Evolutionary conservation across 2,888 invertebrate genomes (phyloP).

Genomic region (Slavum lentiscoides): DNA sequence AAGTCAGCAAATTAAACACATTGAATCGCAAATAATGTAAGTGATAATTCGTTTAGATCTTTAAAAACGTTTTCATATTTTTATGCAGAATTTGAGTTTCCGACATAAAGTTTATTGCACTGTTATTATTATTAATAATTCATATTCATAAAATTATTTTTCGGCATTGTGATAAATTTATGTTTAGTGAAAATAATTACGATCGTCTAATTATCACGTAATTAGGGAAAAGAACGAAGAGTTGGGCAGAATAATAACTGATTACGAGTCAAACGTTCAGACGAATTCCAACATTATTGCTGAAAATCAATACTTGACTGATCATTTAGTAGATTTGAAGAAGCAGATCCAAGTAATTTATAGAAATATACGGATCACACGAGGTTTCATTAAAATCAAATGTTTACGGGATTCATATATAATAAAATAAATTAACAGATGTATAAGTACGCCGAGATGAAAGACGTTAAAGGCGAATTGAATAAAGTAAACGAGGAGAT

Average conservation of each 20-base stretch:
- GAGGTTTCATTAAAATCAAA: neutral
- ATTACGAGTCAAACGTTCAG: neutral
- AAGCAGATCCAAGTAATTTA: neutral
- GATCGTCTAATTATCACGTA: neutral
- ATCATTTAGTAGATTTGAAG: neutral
- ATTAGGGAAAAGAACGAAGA: slow-evolving; percentile 7
- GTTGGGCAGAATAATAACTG: neutral
- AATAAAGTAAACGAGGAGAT: neutral
- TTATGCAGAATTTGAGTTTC: too few relatives aligned
- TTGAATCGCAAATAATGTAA: slow-evolving; percentile 7
- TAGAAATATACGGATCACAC: too few relatives aligned
- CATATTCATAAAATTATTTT: too few relatives aligned
- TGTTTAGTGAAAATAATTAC: neutral
- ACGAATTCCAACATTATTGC: neutral
- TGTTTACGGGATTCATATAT: neutral
- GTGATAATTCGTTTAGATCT: neutral
- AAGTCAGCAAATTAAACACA: neutral
- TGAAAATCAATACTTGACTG: neutral
- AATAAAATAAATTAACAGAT: slow-evolving; percentile 1
- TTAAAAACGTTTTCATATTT: too few relatives aligned
- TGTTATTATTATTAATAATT: too few relatives aligned
- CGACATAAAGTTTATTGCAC: too few relatives aligned
- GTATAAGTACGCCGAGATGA: neutral
- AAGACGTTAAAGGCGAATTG: neutral
- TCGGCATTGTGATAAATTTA: too few relatives aligned